Base-by-base conservation (phyloP, 1,140 invertebrate genomes). In the Dreissena polymorpha region DNA sequence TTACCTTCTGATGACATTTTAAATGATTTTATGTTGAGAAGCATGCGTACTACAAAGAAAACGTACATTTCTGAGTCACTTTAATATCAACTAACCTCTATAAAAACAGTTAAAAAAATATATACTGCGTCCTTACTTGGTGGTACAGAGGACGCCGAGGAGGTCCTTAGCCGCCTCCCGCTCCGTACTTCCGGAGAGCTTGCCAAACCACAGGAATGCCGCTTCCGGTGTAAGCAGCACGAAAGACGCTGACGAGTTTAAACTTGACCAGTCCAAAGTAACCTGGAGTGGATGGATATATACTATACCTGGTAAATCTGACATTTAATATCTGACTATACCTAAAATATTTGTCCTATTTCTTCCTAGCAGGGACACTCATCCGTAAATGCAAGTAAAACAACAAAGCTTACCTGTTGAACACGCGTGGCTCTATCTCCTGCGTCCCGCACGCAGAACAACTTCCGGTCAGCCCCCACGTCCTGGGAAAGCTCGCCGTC, bases 361-460 rank as follows among this genome's bases (percentile, higher is more conserved):
- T 39, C 39, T 23, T 39, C 3, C 39, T 39, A 39, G 39, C 39
- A 39, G 3, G 8, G 39, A 39, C 39, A 2, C 39, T 39, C 39
- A 39, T 39, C 39, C 39, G 39, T 39, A 39, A 39, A 39, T 8
- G 39, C 39, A 39, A 39, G 39, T 39, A 5, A 2, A 39, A 39
- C 8, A 39, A 39, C 39, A 39, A 39, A 39, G 25, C 53, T n/a
- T 53, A 81, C 78, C 70, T 81, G 78, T 23, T 81, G 70, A 64
- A 81, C 65, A 18, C 78, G 39, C n/a, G 63, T 81, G 5, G 57
- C 78, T 25, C 69, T 27, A n/a, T 81, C 70, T 0, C 55, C 68
- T 18, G 71, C 60, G 51, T 89, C 87, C 13, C 83, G 53, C 13
- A 89, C 72, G 75, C 86, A 84, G 63, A 86, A 89, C 87, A 89